Percentiles rank a stretch among this genome's conserved stretches.
These are phyloP conservation scores for Antheraea pernyi DNA, from an alignment of 1,140 invertebrate species.

Conservation along the genomic window DNA sequence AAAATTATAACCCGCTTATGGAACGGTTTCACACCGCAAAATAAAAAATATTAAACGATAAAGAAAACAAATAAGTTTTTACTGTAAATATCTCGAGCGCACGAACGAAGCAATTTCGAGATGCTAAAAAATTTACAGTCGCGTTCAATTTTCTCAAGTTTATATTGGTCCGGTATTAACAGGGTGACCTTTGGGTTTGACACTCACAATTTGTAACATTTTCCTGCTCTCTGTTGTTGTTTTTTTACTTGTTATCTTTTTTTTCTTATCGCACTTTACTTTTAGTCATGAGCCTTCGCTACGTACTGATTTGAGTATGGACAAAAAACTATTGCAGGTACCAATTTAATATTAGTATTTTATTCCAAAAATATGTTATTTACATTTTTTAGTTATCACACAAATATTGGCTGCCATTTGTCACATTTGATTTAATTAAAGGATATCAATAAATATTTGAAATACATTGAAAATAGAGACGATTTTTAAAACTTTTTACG, in stretches of 20 bases:
- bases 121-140: conserved; percentile 3
- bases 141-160: not conserved
- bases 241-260: not conserved
- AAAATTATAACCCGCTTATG: not conserved
- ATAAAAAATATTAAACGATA: not conserved
- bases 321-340: too few relatives aligned
- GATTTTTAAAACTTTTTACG: too few relatives aligned
- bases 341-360: too few relatives aligned
- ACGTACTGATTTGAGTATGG: too few relatives aligned
- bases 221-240: not conserved
- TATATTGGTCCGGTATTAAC: not conserved
- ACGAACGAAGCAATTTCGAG: not conserved
- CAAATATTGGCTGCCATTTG: too few relatives aligned
- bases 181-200: not conserved
- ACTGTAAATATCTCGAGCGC: not conserved
- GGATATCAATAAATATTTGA: too few relatives aligned
- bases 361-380: too few relatives aligned
- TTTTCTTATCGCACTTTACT: not conserved
- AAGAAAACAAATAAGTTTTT: conserved; percentile 3
- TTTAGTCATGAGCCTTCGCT: not conserved
- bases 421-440: too few relatives aligned
- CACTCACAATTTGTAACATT: not conserved
- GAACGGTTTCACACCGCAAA: not conserved
- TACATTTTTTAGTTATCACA: too few relatives aligned
- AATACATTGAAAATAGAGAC: too few relatives aligned